Conservation (phyloP, 1,140 invertebrate genomes). For the Hypothenemus hampei region DNA sequence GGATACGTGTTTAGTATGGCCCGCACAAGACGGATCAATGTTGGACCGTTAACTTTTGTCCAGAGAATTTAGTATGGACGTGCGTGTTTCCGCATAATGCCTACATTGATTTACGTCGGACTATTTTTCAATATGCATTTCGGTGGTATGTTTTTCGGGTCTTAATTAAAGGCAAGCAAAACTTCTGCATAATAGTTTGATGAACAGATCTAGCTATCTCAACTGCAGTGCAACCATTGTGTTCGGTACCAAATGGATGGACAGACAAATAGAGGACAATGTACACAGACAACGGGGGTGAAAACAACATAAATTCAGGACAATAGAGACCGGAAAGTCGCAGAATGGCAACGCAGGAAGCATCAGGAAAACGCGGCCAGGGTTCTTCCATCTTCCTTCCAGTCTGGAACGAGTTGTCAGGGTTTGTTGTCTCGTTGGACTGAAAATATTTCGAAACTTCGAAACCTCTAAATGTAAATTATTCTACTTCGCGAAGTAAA, state of each 20-base stretch:
- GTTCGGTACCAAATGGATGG: conserved; percentile 15
- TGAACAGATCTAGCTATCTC: conserved; percentile 18
- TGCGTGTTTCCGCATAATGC: conserved; percentile 18
- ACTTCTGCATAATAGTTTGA: conserved; percentile 21
- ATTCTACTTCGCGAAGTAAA: no score
- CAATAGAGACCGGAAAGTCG: conserved; percentile 25
- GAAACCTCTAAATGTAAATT: conserved; percentile 1
- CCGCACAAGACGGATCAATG: conserved; percentile 24
- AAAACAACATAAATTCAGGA: conserved; percentile 26
- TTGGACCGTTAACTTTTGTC: conserved; percentile 24
- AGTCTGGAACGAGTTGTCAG: conserved; percentile 8
- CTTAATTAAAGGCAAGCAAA: no score
- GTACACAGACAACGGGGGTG: conserved; percentile 11
- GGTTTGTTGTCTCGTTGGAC: conserved; percentile 3
- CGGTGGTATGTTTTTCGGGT: no score
- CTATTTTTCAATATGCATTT: no score
- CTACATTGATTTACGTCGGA: conserved; percentile 16
- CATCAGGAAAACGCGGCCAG: conserved; percentile 18
- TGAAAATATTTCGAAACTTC: conserved; percentile 18
- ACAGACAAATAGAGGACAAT: conserved; percentile 24
- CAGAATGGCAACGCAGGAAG: conserved; percentile 21
- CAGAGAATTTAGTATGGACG: conserved; percentile 14
- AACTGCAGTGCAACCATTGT: conserved; percentile 26
- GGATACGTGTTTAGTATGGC: conserved; percentile 16
- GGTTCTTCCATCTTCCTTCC: conserved; percentile 10